Percentiles rank a stretch among this genome's conserved stretches.
Evolutionary conservation across 2,797 vertebrate genomes (phyloP).

Genomic region (Danio tinwini): DNA sequence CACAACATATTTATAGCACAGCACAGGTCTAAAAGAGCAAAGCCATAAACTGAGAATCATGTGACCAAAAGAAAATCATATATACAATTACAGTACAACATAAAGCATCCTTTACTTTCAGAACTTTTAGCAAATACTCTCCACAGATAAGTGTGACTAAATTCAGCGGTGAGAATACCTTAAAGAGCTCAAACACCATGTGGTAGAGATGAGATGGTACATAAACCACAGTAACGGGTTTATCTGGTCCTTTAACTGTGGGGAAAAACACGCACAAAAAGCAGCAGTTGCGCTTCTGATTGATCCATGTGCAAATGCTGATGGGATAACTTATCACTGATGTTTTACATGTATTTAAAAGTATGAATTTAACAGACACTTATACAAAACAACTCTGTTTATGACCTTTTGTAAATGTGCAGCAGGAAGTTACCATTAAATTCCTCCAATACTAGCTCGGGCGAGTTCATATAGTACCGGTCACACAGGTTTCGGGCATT

Average conservation of each 20-base stretch:
- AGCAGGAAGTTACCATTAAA: conserved; percentile 81
- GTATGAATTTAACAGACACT: too few species aligned
- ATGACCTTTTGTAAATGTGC: background rate
- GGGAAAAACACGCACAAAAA: conserved; percentile 39
- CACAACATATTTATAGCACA: conserved; percentile 39
- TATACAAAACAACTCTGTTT: too few species aligned
- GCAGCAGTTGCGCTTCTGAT: background rate
- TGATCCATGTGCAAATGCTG: background rate
- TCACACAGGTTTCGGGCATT: conserved; percentile 95
- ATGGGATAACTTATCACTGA: background rate
- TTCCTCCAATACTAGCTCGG: conserved; percentile 90
- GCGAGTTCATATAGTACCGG: conserved; percentile 96
- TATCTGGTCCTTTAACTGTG: conserved; percentile 84
- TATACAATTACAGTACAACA: too few species aligned
- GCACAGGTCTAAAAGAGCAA: background rate
- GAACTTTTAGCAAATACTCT: background rate
- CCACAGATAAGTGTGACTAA: background rate
- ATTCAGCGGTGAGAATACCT: conserved; percentile 88
- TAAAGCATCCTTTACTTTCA: too few species aligned
- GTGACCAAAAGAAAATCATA: background rate
- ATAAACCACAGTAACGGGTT: conserved; percentile 89
- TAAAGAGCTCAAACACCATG: conserved; percentile 99
- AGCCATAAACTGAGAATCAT: background rate
- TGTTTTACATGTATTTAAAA: too few species aligned
- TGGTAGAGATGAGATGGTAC: conserved; percentile 98